Conservation (phyloP, 2,888 invertebrate species). For the Uropetala carovei region DNA sequence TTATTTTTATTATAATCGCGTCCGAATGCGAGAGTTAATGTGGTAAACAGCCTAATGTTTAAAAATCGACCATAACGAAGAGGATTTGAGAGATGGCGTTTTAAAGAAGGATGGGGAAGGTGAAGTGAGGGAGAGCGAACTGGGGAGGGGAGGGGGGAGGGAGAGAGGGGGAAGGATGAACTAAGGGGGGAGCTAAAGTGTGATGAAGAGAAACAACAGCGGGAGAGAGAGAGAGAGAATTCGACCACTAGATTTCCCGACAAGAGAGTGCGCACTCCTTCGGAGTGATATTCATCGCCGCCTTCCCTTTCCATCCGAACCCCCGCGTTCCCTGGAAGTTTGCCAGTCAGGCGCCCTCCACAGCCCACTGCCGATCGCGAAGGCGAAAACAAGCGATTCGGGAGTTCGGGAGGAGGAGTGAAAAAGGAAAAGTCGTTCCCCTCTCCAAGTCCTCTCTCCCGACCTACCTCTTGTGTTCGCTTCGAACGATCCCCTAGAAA, state of each 20-base stretch:
- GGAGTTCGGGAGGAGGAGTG: neutral
- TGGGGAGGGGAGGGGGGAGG: conserved; percentile 13
- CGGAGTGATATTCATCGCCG: conserved; percentile 47
- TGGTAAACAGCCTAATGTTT: conserved; percentile 18
- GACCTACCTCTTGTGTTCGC: neutral
- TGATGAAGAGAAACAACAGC: conserved; percentile 18
- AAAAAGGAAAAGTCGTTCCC: too few species aligned
- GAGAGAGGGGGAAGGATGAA: neutral
- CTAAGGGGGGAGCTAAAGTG: conserved; percentile 38
- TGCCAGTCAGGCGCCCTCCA: conserved; percentile 49
- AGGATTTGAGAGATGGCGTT: conserved; percentile 21
- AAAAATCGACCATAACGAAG: neutral
- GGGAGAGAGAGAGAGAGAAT: neutral
- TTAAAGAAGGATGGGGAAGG: conserved; percentile 3
- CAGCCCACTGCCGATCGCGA: conserved; percentile 33
- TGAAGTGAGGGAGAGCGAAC: neutral
- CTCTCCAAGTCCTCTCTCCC: neutral
- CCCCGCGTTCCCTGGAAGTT: neutral
- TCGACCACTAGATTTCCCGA: neutral
- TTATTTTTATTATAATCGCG: conserved; percentile 46
- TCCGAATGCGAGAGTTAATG: conserved; percentile 23
- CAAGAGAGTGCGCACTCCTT: neutral
- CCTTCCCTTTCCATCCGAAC: neutral
- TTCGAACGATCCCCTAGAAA: too few species aligned
- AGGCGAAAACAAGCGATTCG: conserved; percentile 57